phyloP scores from a whole-genome alignment of 2,797 vertebrate species.

The Parauchenoglanis ngamensis region DNA sequence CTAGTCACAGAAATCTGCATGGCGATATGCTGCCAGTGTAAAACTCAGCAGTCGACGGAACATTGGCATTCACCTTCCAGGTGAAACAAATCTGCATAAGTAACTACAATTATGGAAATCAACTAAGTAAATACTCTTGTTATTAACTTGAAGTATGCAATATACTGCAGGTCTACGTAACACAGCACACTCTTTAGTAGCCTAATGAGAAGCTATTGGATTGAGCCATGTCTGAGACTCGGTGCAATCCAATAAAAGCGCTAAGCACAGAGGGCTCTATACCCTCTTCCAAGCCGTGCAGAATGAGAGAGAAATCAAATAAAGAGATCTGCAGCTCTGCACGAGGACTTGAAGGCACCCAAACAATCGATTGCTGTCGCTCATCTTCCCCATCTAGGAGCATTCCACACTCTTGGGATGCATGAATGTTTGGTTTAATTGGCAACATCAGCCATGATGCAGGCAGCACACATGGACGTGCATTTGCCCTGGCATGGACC shows the following conservation, averaged over 20 bases:
- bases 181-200: constrained; percentile 32
- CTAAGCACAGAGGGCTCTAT: constrained; percentile 38
- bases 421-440: constrained; percentile 57
- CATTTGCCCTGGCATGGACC: constrained; percentile 34
- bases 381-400: constrained; percentile 45
- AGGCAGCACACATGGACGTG: constrained; percentile 21
- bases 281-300: constrained; percentile 25
- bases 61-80: not conserved
- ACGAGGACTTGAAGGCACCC: constrained; percentile 52
- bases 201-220: constrained; percentile 29
- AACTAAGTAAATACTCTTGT: not conserved
- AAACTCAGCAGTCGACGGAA: too few relatives aligned
- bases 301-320: constrained; percentile 48
- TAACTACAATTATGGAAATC: constrained; percentile 4
- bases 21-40: not conserved
- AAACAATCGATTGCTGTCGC: constrained; percentile 53
- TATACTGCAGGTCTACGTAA: constrained; percentile 6
- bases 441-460: constrained; percentile 54
- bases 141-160: constrained; percentile 3
- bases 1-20: constrained; percentile 21
- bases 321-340: constrained; percentile 34
- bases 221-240: constrained; percentile 27
- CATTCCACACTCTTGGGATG: constrained; percentile 49
- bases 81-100: constrained; percentile 13
- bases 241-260: constrained; percentile 51